These are phyloP conservation scores for Sinentomon sp. DNA, from an alignment of 2,888 invertebrate species.

Conservation along the genomic window DNA sequence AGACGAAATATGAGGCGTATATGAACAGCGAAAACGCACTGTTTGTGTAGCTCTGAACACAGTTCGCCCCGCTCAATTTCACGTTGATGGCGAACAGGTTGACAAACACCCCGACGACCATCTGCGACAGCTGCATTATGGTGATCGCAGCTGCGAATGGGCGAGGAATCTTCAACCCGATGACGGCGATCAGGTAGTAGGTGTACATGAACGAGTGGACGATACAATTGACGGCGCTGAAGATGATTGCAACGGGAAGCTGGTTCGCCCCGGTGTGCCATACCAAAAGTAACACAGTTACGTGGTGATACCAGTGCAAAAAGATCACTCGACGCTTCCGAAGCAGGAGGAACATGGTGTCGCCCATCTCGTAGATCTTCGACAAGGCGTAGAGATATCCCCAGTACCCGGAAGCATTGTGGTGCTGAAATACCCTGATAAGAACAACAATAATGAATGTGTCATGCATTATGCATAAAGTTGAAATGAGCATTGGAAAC, in stretches of 20 bases:
- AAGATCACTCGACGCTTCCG: constrained; percentile 80
- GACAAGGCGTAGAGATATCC: constrained; percentile 88
- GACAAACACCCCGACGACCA: constrained; percentile 72
- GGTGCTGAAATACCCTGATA: constrained; percentile 64
- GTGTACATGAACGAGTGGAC: constrained; percentile 78
- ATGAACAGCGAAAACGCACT: constrained; percentile 63
- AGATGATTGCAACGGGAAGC: constrained; percentile 72
- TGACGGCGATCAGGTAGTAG: constrained; percentile 58
- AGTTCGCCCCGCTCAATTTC: constrained; percentile 31
- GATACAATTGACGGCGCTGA: constrained; percentile 80
- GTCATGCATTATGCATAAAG: no score
- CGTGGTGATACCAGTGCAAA: constrained; percentile 91
- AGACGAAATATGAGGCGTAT: constrained; percentile 79
- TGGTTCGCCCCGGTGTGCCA: constrained; percentile 80
- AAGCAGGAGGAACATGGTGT: constrained; percentile 76
- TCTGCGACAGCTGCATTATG: constrained; percentile 62
- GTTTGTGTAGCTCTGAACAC: constrained; percentile 57
- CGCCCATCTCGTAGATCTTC: constrained; percentile 84
- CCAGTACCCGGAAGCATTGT: constrained; percentile 88
- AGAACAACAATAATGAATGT: no score
- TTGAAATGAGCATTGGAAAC: no score
- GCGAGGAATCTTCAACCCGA: constrained; percentile 45
- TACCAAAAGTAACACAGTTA: constrained; percentile 72
- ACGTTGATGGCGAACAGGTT: constrained; percentile 59
- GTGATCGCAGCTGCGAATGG: constrained; percentile 74